Evolutionary conservation across 1,140 invertebrate genomes (phyloP), one percentile per base, ranked within the genome.

Genomic region (Ips nitidus): DNA sequence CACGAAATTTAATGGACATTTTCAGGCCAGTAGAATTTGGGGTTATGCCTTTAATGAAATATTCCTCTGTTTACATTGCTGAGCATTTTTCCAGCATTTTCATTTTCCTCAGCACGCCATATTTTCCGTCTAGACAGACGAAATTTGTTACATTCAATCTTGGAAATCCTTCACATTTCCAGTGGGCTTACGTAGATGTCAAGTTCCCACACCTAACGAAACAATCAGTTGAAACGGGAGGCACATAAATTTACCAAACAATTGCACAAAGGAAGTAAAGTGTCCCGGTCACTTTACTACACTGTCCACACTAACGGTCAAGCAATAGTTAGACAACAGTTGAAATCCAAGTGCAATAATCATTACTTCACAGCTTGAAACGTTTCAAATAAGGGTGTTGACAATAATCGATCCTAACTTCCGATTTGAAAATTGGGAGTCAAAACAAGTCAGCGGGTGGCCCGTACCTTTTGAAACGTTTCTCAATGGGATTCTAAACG

Each of bases 351-450:
- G 22, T 22, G 63, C 64, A 70, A 73, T 67, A 67, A 73, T 73
- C 71, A 73, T 73, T 73, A 70, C 64, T 47, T 73, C 71, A 70
- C 71, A 73, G 71, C 71, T 66, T 65, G 71, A 67, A 64, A 47
- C 37, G 8, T 39, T 58, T 45, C 22, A 36, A 66, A 69, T 66
- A 52, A 63, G 68, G 67, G 71, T 73, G 71, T 73, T 73, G 71
- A 73, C 67, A 73, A 73, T 73, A 73, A 73, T 73, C 55, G 71
- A 70, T 62, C 63, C 62, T 53, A 66, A 66, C 71, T 73, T 73
- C 64, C 67, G 66, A 68, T 68, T 68, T 55, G 52, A 43, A 22
- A 60, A 62, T 52, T 42, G 45, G 53, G 40, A 61, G 68, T 73
- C 71, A 73, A 73, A 73, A 73, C 71, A 73, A 62, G 61, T 52